These are phyloP conservation scores for Spisula solida DNA, from an alignment of 2,888 invertebrate genomes.

Conservation along the genomic window DNA sequence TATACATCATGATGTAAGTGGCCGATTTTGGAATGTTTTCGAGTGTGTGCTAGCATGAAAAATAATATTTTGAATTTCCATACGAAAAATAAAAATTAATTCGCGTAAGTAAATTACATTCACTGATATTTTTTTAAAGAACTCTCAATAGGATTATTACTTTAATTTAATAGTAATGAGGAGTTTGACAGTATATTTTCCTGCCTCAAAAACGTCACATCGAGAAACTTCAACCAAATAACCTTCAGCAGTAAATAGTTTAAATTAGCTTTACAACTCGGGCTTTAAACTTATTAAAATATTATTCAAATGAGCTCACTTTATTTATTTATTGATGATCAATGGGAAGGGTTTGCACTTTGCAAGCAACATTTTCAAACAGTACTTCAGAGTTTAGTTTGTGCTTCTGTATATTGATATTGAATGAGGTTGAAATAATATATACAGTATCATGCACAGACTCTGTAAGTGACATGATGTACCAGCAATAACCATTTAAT, in stretches of 20 bases:
- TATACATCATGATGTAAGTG: slow-evolving; percentile 3
- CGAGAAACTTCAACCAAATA: not conserved
- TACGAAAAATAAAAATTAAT: not conserved
- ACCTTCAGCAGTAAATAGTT: not conserved
- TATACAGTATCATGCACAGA: not conserved
- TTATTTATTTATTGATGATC: not conserved
- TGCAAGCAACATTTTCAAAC: not conserved
- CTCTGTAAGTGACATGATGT: too few species aligned
- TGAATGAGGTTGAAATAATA: not conserved
- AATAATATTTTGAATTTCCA: slow-evolving; percentile 8
- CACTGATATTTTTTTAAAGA: not conserved
- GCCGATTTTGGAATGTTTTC: not conserved
- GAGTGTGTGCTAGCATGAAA: not conserved
- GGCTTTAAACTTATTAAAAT: not conserved
- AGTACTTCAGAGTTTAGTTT: not conserved
- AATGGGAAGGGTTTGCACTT: not conserved
- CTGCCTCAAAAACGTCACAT: not conserved
- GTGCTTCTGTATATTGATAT: not conserved
- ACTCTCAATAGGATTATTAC: not conserved
- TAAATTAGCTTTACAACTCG: not conserved
- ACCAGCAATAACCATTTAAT: too few species aligned
- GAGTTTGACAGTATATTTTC: too few species aligned
- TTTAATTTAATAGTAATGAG: too few species aligned
- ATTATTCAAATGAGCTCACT: not conserved
- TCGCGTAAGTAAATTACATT: not conserved